Conservation (phyloP, 92 coral and sea anemone genomes). For the Parazoanthus darwini region DNA sequence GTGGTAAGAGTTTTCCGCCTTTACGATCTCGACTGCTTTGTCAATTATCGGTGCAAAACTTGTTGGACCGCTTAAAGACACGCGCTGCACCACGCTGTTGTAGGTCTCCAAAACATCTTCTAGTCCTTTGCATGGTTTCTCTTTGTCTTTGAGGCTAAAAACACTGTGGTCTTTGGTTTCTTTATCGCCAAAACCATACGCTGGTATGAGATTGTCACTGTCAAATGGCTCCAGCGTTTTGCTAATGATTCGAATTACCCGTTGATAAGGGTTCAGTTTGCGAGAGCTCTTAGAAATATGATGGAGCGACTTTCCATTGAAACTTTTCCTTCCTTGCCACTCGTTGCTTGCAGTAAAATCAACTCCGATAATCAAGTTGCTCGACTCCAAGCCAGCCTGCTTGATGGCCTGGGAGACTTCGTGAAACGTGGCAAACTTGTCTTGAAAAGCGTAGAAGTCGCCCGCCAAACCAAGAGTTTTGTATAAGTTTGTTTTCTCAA, state of each 20-base stretch:
- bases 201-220: conserved; percentile 87
- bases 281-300: conserved; percentile 69
- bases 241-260: conserved; percentile 81
- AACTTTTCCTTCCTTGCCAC: conserved; percentile 96
- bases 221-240: conserved; percentile 89
- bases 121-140: conserved; percentile 82
- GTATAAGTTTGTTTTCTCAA: conserved; percentile 71
- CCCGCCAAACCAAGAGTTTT: conserved; percentile 74
- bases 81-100: conserved; percentile 78
- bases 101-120: conserved; percentile 73
- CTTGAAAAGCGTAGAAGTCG: conserved; percentile 83
- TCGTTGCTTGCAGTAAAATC: conserved; percentile 99
- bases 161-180: conserved; percentile 85
- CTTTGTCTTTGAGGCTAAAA: conserved; percentile 71
- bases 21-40: conserved; percentile 89
- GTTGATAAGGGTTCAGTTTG: conserved; percentile 92
- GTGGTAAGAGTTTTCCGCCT: conserved; percentile 61
- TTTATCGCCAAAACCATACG: conserved; percentile 91
- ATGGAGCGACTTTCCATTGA: conserved; percentile 83
- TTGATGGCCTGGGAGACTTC: conserved; percentile 88
- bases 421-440: conserved; percentile 68
- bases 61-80: conserved; percentile 93
- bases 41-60: conserved; percentile 90
- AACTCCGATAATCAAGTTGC: conserved; percentile 87
- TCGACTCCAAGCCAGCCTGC: conserved; percentile 74